Evolutionary conservation across 2,888 invertebrate species (phyloP).

Genomic region (Drosophila cognata): DNA sequence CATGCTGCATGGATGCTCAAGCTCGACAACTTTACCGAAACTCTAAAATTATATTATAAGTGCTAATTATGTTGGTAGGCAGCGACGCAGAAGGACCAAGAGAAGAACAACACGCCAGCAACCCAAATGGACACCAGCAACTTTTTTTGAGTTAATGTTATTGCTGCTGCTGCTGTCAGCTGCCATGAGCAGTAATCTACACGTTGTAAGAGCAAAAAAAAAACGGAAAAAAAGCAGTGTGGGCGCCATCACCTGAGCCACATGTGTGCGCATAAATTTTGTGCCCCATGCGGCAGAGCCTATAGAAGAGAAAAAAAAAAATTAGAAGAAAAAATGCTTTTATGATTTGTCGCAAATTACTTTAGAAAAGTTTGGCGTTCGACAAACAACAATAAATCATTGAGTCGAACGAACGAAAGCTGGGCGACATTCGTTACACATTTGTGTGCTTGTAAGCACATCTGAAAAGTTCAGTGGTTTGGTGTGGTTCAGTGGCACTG

Average conservation of each 20-base stretch:
- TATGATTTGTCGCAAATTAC: slow-evolving; percentile 79
- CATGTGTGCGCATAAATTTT: slow-evolving; percentile 71
- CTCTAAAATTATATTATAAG: slow-evolving; percentile 73
- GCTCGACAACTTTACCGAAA: slow-evolving; percentile 61
- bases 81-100: not conserved
- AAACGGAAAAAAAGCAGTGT: slow-evolving; percentile 15
- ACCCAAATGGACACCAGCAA: slow-evolving; percentile 34
- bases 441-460: slow-evolving; percentile 9
- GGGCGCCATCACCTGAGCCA: slow-evolving; percentile 57
- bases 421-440: slow-evolving; percentile 42
- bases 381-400: slow-evolving; percentile 77
- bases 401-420: slow-evolving; percentile 20
- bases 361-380: slow-evolving; percentile 73
- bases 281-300: slow-evolving; percentile 53
- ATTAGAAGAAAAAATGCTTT: slow-evolving; percentile 52
- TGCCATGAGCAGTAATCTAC: slow-evolving; percentile 41
- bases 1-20: slow-evolving; percentile 56
- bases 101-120: not conserved
- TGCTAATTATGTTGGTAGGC: slow-evolving; percentile 70
- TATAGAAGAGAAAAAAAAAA: slow-evolving; percentile 9
- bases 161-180: slow-evolving; percentile 39
- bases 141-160: slow-evolving; percentile 39
- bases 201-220: slow-evolving; percentile 6
- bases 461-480: slow-evolving; percentile 32
- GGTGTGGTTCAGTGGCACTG: slow-evolving; percentile 19